Evolutionary conservation across 23 tunicate genomes (phyloP).

Genomic region (Corella eumyota): DNA sequence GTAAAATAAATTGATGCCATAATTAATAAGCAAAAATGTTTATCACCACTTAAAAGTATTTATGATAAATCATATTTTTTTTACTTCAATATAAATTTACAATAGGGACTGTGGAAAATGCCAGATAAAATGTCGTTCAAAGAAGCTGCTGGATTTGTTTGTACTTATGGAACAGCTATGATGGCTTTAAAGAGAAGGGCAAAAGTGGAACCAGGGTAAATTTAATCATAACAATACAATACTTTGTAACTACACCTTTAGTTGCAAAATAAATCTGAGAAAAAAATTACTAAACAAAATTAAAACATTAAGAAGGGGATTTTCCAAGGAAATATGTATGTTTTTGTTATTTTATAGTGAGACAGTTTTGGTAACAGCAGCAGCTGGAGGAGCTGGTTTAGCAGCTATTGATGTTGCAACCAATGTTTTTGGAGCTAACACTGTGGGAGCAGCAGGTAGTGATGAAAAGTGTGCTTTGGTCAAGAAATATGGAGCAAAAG

Average conservation of each 20-base stretch:
- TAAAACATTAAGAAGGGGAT: background rate
- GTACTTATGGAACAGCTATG: conserved; percentile 79
- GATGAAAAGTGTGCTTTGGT: conserved; percentile 66
- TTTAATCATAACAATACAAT: background rate
- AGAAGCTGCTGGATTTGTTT: conserved; percentile 72
- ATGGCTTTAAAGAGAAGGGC: conserved; percentile 48
- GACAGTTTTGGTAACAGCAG: conserved; percentile 68
- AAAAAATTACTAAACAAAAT: no score
- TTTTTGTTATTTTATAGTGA: conserved; percentile 22
- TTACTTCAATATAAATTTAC: no score
- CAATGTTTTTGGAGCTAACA: conserved; percentile 50
- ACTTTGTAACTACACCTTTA: background rate
- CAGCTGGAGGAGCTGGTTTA: conserved; percentile 88
- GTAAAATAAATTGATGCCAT: conserved; percentile 11
- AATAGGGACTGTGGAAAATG: conserved; percentile 38
- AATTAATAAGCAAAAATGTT: no score
- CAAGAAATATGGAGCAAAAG: conserved; percentile 36
- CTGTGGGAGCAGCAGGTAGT: conserved; percentile 75
- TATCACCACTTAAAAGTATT: no score
- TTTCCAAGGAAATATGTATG: background rate
- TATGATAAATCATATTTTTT: no score
- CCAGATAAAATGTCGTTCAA: conserved; percentile 68
- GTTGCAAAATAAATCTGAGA: background rate
- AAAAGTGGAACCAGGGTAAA: conserved; percentile 34
- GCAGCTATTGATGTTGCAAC: conserved; percentile 82